phyloP scores from a whole-genome alignment of 2,888 invertebrate species.

The Tortricodes alternella region DNA sequence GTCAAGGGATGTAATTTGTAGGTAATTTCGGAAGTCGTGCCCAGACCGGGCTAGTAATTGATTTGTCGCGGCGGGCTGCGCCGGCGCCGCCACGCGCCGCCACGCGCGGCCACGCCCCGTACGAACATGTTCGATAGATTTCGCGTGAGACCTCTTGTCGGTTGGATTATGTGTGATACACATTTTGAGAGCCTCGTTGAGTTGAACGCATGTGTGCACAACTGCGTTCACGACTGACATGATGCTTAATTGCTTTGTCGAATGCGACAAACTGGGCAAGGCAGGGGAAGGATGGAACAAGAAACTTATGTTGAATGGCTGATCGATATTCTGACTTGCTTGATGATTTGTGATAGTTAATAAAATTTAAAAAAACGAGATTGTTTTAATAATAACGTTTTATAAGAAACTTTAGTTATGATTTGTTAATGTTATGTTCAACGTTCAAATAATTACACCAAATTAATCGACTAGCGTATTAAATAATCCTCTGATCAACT shows the following conservation, averaged over 20 bases:
- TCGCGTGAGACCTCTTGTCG: constrained; percentile 61
- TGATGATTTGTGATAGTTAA: too few relatives aligned
- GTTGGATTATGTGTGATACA: constrained; percentile 27
- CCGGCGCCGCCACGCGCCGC: constrained; percentile 44
- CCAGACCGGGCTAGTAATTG: constrained; percentile 71
- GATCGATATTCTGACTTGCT: too few relatives aligned
- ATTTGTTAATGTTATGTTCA: too few relatives aligned
- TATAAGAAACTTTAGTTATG: too few relatives aligned
- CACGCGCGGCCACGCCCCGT: constrained; percentile 52
- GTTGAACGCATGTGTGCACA: constrained; percentile 32
- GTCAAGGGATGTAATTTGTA: constrained; percentile 68
- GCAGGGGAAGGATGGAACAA: too few relatives aligned
- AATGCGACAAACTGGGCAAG: constrained; percentile 1
- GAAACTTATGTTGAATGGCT: too few relatives aligned
- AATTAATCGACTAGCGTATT: not conserved
- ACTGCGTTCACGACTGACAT: constrained; percentile 19
- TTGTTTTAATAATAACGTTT: too few relatives aligned
- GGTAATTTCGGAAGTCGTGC: constrained; percentile 73
- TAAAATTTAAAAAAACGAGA: too few relatives aligned
- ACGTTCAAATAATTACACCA: not conserved
- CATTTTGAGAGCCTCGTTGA: constrained; percentile 17
- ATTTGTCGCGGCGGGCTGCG: constrained; percentile 74
- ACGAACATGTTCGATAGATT: constrained; percentile 50
- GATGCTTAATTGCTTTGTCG: constrained; percentile 23
- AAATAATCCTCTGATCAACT: not conserved